Evolutionary conservation across 2,113 vertebrate genomes (phyloP).

Genomic region (Caloenas nicobarica): DNA sequence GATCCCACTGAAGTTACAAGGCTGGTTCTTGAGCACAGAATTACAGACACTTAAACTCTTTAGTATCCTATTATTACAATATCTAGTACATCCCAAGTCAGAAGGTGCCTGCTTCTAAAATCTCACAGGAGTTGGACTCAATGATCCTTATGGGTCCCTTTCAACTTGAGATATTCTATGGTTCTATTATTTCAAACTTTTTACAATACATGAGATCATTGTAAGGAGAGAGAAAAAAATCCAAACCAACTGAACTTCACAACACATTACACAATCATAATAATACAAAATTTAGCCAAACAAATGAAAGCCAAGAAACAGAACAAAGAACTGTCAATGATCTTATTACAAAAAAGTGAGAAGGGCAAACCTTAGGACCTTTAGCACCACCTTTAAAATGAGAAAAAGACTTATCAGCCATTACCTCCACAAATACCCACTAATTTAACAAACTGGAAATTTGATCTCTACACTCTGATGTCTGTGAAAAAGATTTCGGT

Average conservation of each 20-base stretch:
- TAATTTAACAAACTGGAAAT: slow-evolving; percentile 55
- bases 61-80: neutral
- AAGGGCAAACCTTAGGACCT: slow-evolving; percentile 45
- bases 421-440: neutral
- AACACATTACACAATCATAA: rapidly evolving
- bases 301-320: neutral
- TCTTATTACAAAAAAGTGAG: slow-evolving; percentile 21
- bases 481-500: slow-evolving; percentile 24
- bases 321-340: neutral
- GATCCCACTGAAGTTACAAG: neutral
- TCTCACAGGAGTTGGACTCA: neutral
- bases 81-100: neutral
- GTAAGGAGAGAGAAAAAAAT: neutral
- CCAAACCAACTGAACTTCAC: neutral
- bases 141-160: neutral
- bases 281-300: neutral
- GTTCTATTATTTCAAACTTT: neutral
- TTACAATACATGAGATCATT: neutral
- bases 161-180: neutral
- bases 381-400: slow-evolving; percentile 47
- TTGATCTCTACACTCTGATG: neutral
- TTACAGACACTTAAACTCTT: neutral
- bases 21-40: neutral
- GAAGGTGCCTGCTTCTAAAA: neutral
- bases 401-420: slow-evolving; percentile 30